These are phyloP conservation scores for Heterotis niloticus DNA, from an alignment of 2,113 vertebrate genomes.

Conservation along the genomic window DNA sequence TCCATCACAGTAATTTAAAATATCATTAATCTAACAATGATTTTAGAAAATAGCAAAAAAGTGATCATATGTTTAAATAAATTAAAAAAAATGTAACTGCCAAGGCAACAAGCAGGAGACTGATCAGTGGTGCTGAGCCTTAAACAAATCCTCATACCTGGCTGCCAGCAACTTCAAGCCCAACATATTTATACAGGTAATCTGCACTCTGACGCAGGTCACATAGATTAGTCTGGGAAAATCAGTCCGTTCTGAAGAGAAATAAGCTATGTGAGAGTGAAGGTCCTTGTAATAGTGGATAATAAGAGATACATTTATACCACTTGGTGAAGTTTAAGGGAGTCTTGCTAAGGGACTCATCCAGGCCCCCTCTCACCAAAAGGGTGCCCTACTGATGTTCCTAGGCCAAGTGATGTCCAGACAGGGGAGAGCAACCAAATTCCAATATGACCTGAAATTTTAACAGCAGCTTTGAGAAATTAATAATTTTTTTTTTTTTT, in stretches of 20 bases:
- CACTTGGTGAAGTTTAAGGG: not conserved
- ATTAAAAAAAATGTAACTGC: constrained; percentile 13
- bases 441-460: too few relatives aligned
- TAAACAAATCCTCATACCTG: constrained; percentile 1
- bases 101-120: not conserved
- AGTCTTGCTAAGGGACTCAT: not conserved
- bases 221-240: not conserved
- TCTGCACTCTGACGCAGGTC: not conserved
- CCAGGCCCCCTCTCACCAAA: too few relatives aligned
- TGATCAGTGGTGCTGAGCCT: not conserved
- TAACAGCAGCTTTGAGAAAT: too few relatives aligned
- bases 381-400: not conserved
- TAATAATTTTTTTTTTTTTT: too few relatives aligned
- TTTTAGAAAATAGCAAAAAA: not conserved
- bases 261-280: not conserved
- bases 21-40: too few relatives aligned
- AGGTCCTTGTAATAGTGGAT: not conserved
- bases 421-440: too few relatives aligned
- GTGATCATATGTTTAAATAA: not conserved
- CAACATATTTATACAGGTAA: not conserved
- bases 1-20: too few relatives aligned
- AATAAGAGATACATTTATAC: not conserved
- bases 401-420: not conserved
- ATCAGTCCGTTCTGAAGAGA: too few relatives aligned
- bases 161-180: constrained; percentile 17